These are phyloP conservation scores for Hydrolagus affinis DNA, from an alignment of 2,113 vertebrate species.

Conservation along the genomic window DNA sequence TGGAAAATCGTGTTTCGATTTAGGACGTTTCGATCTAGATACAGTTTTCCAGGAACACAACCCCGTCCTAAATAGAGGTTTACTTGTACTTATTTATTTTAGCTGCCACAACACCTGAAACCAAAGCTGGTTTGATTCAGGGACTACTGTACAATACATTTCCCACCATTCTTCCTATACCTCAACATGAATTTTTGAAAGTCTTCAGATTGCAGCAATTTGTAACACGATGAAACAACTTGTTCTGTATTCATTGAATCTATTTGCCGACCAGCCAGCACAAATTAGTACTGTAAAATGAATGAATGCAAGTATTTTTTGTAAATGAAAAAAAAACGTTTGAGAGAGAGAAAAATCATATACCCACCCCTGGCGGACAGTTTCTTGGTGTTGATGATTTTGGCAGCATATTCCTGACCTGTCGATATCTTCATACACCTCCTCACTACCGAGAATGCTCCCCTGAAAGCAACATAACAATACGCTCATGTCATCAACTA, in stretches of 20 bases:
- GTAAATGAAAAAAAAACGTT: accelerated
- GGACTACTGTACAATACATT: no score
- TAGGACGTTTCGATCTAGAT: no score
- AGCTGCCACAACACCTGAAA: no score
- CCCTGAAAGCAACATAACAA: conserved; percentile 60
- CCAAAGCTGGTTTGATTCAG: no score
- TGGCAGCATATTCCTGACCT: conserved; percentile 90
- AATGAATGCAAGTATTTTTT: background rate
- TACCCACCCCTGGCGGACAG: conserved; percentile 84
- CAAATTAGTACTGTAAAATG: background rate
- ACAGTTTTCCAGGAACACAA: no score
- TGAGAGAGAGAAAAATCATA: conserved; percentile 30
- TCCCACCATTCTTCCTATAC: no score
- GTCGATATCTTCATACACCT: conserved; percentile 92
- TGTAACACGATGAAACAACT: background rate
- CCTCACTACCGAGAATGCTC: conserved; percentile 90
- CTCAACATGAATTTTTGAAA: no score
- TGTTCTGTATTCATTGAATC: background rate
- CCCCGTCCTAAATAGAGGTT: no score
- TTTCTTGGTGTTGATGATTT: conserved; percentile 98
- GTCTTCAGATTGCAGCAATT: no score
- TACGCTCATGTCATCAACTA: no score
- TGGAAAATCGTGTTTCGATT: no score
- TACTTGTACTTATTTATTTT: no score
- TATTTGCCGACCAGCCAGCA: background rate